A percentile compares a stretch with the other conserved stretches of the same genome.
These are phyloP conservation scores for Eptesicus fuscus DNA, from an alignment of 2,113 vertebrate species.

Conservation along the genomic window DNA sequence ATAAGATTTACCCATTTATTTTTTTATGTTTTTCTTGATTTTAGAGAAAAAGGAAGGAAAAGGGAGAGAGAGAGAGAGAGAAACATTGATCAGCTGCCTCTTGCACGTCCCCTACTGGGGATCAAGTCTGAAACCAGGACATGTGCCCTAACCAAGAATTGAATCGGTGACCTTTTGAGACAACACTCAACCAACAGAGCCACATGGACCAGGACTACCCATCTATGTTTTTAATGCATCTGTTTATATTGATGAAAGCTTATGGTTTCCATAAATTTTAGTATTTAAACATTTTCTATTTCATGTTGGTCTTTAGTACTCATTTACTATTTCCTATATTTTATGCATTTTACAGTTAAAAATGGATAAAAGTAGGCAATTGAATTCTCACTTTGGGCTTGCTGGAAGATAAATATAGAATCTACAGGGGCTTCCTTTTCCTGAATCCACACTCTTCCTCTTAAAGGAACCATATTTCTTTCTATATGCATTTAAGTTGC, in stretches of 20 bases:
- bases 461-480: neutral
- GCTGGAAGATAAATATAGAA: neutral
- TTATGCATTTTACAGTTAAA: neutral
- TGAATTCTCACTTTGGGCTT: neutral
- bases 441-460: neutral
- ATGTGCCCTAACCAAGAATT: neutral
- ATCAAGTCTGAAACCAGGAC: neutral
- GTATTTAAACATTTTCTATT: neutral
- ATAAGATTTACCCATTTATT: neutral
- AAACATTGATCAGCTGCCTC: neutral
- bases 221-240: neutral
- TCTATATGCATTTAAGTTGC: neutral
- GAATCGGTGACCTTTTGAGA: neutral
- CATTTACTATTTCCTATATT: neutral
- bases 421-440: neutral
- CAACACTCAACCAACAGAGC: neutral
- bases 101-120: neutral
- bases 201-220: neutral
- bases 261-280: neutral
- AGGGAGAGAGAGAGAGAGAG: neutral
- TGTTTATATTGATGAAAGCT: neutral
- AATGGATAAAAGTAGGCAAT: slow-evolving; percentile 18
- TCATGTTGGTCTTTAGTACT: neutral
- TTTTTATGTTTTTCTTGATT: neutral
- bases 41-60: neutral